Evolutionary conservation across 2,113 vertebrate species (phyloP), one percentile per base, ranked within the genome.

Genomic region (Neogobius melanostomus): DNA sequence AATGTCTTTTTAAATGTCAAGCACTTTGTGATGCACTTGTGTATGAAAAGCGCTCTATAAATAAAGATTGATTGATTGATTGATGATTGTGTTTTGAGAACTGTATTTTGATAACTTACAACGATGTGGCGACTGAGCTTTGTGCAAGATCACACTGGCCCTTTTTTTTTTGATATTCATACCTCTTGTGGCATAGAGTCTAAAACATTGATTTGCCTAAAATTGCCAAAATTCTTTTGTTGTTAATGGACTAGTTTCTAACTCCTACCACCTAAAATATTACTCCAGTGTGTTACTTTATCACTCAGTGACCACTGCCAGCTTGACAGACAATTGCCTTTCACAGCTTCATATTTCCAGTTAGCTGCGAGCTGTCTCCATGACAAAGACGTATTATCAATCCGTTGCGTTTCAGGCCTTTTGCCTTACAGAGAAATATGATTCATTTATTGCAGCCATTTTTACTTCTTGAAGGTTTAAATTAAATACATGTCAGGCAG

Each of bases 351-450:
- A 45, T 61, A 61, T 44, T 61, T 43, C 36, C 15, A 61, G 59
- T 61, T 60, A 45, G 59, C 59, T 61, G 59, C 59, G 2, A 45
- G 42, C 42, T 8, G 42, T n/a, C 59, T 45, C 14, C 6, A 7
- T 59, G 56, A 42, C 56, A 61, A 60, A 61, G 14, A 45, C 44
- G 42, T 61, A 44, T 61, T 61, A 44, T 45, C 59, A 45, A 8
- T n/a, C 59, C 4, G 36, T n/a, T 61, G 36, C 14, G 42, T 60
- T 60, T 8, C 11, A 8, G 36, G 42, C 36, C 57, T 3, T 43
- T 57, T 36, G 54, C 17, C 8, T 57, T 44, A 44, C 7, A 59
- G 11, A 8, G 42, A 60, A 60, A 60, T 15, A 60, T 12, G 12
- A 60, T 36, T 11, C 17, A 28, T 8, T 56, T 56, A 56, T 8